phyloP scores from a whole-genome alignment of 2,797 vertebrate genomes.

The Smutsia gigantea region DNA sequence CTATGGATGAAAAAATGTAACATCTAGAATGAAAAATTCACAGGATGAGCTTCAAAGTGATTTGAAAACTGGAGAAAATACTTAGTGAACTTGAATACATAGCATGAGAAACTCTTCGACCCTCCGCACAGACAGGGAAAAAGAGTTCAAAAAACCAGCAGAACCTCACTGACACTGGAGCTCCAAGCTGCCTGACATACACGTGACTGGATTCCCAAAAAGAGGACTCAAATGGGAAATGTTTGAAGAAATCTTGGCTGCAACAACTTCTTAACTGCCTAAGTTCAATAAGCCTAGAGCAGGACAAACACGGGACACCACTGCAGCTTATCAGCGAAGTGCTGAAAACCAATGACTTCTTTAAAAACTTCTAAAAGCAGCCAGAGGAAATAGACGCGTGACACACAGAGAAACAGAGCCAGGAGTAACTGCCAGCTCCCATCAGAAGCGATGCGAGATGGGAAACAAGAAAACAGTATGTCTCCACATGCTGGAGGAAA shows the following conservation, averaged over 20 bases:
- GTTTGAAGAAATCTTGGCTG: neutral
- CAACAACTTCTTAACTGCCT: neutral
- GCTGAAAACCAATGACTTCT: neutral
- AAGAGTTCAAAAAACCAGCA: neutral
- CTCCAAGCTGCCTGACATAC: rapidly evolving
- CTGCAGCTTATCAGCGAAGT: too few relatives aligned
- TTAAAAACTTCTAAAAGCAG: neutral
- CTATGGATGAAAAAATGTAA: neutral
- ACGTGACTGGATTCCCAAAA: rapidly evolving
- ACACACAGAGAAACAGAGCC: neutral
- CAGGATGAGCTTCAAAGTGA: neutral
- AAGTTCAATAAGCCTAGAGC: neutral
- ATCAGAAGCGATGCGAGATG: neutral
- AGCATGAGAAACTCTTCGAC: neutral
- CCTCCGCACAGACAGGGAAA: neutral
- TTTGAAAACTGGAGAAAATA: neutral
- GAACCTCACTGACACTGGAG: neutral
- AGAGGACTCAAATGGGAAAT: too few relatives aligned
- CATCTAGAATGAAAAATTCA: neutral
- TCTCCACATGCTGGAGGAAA: neutral
- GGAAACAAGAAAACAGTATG: too few relatives aligned
- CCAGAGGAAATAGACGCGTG: neutral
- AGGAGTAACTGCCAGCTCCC: neutral
- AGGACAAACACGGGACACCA: neutral
- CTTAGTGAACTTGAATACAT: neutral